These are phyloP conservation scores for Heliothis peltigera DNA, from an alignment of 2,888 invertebrate genomes.

Conservation along the genomic window DNA sequence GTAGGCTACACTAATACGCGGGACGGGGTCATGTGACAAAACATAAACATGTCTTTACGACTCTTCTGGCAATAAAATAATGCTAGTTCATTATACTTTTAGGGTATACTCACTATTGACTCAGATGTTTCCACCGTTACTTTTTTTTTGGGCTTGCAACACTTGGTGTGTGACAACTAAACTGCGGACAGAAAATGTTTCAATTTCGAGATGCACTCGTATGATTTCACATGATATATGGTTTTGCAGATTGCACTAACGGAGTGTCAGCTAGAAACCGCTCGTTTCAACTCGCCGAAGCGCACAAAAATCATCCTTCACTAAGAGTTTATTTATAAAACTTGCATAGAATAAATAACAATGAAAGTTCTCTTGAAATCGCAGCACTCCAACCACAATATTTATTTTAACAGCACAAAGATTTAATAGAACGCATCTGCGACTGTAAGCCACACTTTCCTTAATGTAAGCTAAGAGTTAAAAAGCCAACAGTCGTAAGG, in stretches of 20 bases:
- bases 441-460: not conserved
- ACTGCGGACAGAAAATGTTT: slow-evolving; percentile 37
- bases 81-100: too few species aligned
- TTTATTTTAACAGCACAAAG: not conserved
- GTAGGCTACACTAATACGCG: too few species aligned
- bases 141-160: slow-evolving; percentile 19
- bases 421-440: not conserved
- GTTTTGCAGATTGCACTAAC: slow-evolving; percentile 50
- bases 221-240: slow-evolving; percentile 49
- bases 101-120: too few species aligned
- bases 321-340: too few species aligned
- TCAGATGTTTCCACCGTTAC: too few species aligned
- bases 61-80: too few species aligned
- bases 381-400: not conserved
- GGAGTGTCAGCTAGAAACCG: slow-evolving; percentile 35
- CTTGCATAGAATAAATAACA: too few species aligned
- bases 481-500: slow-evolving; percentile 3
- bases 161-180: slow-evolving; percentile 14
- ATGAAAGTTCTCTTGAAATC: not conserved
- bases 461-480: not conserved
- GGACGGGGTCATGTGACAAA: too few species aligned
- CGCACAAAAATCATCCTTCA: not conserved
- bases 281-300: slow-evolving; percentile 1
- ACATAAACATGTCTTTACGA: too few species aligned
- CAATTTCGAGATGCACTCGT: slow-evolving; percentile 46